Evolutionary conservation across 2,113 vertebrate species (phyloP).

Genomic region (Psephotus haematonotus): DNA sequence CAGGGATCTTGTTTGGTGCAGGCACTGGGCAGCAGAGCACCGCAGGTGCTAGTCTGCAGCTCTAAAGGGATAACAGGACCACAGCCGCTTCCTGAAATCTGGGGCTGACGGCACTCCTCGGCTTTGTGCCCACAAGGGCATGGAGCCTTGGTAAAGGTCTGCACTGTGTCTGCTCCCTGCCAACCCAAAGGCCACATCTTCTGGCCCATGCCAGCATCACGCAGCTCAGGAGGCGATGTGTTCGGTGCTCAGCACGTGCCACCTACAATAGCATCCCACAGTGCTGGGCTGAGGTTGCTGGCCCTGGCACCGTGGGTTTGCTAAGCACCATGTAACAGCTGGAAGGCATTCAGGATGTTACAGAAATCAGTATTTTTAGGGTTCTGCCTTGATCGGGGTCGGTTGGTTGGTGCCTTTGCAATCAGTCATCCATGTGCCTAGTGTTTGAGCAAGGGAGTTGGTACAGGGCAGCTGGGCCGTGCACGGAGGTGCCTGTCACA

Average conservation of each 20-base stretch:
- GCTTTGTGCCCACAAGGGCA: background rate
- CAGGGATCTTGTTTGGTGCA: background rate
- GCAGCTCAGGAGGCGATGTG: rapidly evolving
- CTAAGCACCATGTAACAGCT: background rate
- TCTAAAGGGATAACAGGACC: background rate
- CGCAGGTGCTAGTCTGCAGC: background rate
- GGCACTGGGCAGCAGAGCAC: background rate
- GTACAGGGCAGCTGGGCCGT: background rate
- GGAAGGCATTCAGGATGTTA: background rate
- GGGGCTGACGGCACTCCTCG: background rate
- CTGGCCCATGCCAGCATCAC: background rate
- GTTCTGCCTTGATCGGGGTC: background rate
- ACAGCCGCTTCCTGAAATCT: background rate
- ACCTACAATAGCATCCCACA: background rate
- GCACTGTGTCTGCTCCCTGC: background rate
- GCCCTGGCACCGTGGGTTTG: background rate
- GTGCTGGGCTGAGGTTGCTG: background rate
- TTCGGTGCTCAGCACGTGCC: background rate
- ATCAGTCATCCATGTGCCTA: background rate
- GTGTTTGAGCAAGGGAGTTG: background rate
- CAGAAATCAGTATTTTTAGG: background rate
- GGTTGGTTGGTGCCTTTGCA: background rate
- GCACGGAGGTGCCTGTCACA: rapidly evolving
- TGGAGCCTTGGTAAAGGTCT: background rate
- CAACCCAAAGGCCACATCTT: background rate